Evolutionary conservation across 2,888 invertebrate genomes (phyloP).

Genomic region (Cataglyphis altisquamis): DNA sequence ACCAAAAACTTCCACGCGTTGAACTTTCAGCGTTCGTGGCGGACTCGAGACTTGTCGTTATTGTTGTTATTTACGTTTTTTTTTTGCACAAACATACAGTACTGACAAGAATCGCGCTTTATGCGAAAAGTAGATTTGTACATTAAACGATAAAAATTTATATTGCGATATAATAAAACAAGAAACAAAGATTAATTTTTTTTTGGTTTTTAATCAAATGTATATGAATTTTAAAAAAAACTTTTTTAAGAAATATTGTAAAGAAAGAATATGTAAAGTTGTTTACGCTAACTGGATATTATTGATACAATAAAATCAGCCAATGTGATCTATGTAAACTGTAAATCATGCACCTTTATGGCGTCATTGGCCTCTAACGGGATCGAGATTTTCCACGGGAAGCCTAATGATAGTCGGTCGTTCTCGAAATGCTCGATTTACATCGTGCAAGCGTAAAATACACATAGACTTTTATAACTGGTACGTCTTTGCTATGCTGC

Average conservation of each 20-base stretch:
- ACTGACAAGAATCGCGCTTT: not conserved
- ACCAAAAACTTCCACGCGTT: conserved; percentile 44
- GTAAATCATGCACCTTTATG: conserved; percentile 57
- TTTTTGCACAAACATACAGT: not conserved
- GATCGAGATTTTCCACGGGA: conserved; percentile 59
- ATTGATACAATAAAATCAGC: not conserved
- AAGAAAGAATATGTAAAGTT: not conserved
- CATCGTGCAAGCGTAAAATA: conserved; percentile 22
- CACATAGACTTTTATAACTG: conserved; percentile 22
- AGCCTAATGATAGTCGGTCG: conserved; percentile 13
- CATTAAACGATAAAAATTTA: not conserved
- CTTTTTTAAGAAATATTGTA: not conserved
- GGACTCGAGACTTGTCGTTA: not conserved
- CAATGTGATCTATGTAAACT: conserved; percentile 52
- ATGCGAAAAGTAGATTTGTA: not conserved
- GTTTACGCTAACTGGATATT: conserved; percentile 7
- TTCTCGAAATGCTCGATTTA: conserved; percentile 37
- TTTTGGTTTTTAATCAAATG: not conserved
- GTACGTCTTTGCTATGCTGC: not conserved
- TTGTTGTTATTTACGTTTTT: not conserved
- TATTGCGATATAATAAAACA: not conserved
- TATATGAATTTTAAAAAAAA: not conserved
- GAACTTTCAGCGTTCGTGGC: conserved; percentile 39
- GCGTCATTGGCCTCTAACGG: conserved; percentile 72
- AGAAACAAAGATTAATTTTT: not conserved